These are phyloP conservation scores for Chaetodon trifascialis DNA, from an alignment of 2,113 vertebrate species.

Conservation along the genomic window DNA sequence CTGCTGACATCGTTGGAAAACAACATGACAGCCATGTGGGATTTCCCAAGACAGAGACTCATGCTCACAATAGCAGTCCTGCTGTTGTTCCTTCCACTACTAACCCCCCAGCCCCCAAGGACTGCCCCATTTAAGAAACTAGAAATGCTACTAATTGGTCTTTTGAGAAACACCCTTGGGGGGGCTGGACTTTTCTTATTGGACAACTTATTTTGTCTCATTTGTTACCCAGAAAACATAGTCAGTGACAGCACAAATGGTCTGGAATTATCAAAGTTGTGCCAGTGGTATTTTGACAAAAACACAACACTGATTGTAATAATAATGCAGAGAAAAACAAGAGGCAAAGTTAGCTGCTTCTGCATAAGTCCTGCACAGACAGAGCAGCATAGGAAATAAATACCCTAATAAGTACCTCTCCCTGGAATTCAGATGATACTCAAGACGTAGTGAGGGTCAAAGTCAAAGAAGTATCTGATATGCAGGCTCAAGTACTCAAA, in stretches of 20 bases:
- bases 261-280: slow-evolving; percentile 17
- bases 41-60: slow-evolving; percentile 58
- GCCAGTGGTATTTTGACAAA: background rate
- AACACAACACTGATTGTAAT: slow-evolving; percentile 13
- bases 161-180: slow-evolving; percentile 22
- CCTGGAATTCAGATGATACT: background rate
- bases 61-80: slow-evolving; percentile 44
- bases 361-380: background rate
- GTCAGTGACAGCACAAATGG: background rate
- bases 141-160: slow-evolving; percentile 41
- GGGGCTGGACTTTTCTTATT: slow-evolving; percentile 19
- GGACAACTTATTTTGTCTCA: slow-evolving; percentile 18
- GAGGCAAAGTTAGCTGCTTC: slow-evolving; percentile 9
- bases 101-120: background rate
- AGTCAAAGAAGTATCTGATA: background rate
- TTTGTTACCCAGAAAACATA: background rate
- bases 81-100: slow-evolving; percentile 17
- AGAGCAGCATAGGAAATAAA: background rate
- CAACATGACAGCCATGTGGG: slow-evolving; percentile 39
- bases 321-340: slow-evolving; percentile 18
- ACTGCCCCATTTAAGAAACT: slow-evolving; percentile 16
- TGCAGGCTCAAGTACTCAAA: background rate
- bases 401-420: background rate
- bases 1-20: slow-evolving; percentile 46
- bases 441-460: background rate